Conservation (phyloP, 2,888 invertebrate genomes). For the Neoascia interrupta region DNA sequence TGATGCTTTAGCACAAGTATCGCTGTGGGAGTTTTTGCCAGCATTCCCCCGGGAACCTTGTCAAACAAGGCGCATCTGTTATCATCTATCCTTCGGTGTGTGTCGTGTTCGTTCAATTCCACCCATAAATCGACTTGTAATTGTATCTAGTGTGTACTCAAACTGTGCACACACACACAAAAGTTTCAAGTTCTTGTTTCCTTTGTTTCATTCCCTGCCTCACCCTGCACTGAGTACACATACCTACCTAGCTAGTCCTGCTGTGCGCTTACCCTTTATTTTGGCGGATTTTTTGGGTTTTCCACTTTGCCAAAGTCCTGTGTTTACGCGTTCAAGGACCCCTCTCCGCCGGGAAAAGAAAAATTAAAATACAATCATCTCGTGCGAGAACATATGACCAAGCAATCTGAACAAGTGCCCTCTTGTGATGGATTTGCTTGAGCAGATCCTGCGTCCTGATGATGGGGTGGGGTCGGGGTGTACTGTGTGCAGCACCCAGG, state of each 20-base stretch:
- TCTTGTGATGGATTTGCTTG: slow-evolving; percentile 50
- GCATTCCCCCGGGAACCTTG: slow-evolving; percentile 71
- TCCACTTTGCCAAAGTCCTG: slow-evolving; percentile 44
- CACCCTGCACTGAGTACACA: no score
- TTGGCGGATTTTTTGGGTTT: slow-evolving; percentile 63
- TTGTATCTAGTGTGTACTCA: slow-evolving; percentile 72
- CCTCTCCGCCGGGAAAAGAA: slow-evolving; percentile 50
- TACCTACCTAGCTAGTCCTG: slow-evolving; percentile 28
- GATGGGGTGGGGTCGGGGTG: no score
- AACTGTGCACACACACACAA: slow-evolving; percentile 57
- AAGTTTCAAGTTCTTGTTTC: slow-evolving; percentile 59
- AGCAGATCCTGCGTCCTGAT: no score
- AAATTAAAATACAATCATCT: slow-evolving; percentile 71
- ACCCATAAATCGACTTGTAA: slow-evolving; percentile 70
- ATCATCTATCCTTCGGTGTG: slow-evolving; percentile 68
- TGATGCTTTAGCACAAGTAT: slow-evolving; percentile 53
- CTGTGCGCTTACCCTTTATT: slow-evolving; percentile 63
- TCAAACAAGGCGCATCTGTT: slow-evolving; percentile 73
- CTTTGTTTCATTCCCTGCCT: no score
- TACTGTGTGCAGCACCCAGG: background rate
- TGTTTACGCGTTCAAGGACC: slow-evolving; percentile 36
- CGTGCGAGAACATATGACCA: slow-evolving; percentile 72
- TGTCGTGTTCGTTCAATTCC: slow-evolving; percentile 40
- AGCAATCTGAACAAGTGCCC: slow-evolving; percentile 71
- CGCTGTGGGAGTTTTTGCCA: slow-evolving; percentile 71